These are phyloP conservation scores for Phodopus roborovskii DNA, from an alignment of 2,113 vertebrate species.

Conservation along the genomic window DNA sequence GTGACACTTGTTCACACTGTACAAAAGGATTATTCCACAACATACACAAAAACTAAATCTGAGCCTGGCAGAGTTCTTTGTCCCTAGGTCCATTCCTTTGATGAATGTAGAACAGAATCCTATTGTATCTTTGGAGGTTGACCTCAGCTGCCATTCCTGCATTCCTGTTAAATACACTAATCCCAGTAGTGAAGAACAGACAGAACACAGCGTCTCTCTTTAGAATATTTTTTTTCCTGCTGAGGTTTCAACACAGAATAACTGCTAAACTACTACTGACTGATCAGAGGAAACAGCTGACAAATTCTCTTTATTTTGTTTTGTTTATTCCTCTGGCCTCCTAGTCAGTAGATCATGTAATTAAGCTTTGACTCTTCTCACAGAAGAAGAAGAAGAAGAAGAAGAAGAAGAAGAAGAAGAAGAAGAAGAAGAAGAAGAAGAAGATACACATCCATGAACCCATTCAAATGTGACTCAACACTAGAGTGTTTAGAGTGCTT, in stretches of 20 bases:
- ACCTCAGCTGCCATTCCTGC: not conserved
- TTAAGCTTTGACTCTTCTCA: not conserved
- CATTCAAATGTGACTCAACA: too few species aligned
- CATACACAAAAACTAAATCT: not conserved
- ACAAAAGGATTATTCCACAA: not conserved
- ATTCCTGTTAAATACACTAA: not conserved
- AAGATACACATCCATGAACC: too few species aligned
- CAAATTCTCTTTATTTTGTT: not conserved
- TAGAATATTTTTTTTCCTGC: not conserved
- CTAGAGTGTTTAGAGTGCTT: not conserved
- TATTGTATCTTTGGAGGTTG: not conserved
- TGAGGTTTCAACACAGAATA: not conserved
- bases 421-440: not conserved
- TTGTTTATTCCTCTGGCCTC: not conserved
- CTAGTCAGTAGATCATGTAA: not conserved
- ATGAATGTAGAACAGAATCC: not conserved
- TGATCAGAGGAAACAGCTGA: too few species aligned
- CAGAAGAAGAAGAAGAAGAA: not conserved
- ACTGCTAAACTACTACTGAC: not conserved
- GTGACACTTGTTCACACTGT: too few species aligned
- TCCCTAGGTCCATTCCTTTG: too few species aligned
- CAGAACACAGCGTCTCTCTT: not conserved
- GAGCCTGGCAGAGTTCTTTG: not conserved
- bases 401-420: too few species aligned
- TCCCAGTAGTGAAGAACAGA: not conserved